Evolutionary conservation across 2,888 invertebrate species (phyloP).

Genomic region (Polydrusus tereticollis): DNA sequence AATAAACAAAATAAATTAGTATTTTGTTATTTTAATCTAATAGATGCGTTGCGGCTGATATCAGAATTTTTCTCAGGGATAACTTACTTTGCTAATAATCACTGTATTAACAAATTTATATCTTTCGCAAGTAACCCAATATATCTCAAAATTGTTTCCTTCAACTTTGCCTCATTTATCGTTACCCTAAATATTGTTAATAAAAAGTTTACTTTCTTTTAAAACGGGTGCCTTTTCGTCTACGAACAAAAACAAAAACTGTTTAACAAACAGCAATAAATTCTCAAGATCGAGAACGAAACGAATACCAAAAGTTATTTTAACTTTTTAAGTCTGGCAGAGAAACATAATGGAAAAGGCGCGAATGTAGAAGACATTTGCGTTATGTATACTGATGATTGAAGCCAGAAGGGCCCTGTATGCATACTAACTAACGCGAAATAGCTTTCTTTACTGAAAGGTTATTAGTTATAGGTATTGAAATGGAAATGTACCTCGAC

Average conservation of each 20-base stretch:
- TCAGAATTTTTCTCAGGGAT: no score
- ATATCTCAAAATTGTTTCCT: conserved; percentile 15
- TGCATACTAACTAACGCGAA: conserved; percentile 57
- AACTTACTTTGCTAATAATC: background rate
- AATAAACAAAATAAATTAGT: no score
- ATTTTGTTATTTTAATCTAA: no score
- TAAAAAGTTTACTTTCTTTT: conserved; percentile 26
- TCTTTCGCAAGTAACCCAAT: background rate
- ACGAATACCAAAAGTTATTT: conserved; percentile 62
- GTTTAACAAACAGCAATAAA: conserved; percentile 33
- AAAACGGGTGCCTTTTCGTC: conserved; percentile 26
- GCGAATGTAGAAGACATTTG: conserved; percentile 63
- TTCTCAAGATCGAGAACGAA: conserved; percentile 39
- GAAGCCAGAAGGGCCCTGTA: conserved; percentile 57
- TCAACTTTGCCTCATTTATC: conserved; percentile 16
- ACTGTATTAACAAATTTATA: background rate
- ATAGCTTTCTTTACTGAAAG: conserved; percentile 21
- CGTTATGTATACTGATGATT: conserved; percentile 63
- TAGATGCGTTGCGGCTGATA: no score
- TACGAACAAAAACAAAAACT: conserved; percentile 27
- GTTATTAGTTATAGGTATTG: conserved; percentile 21
- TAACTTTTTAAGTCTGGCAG: conserved; percentile 61
- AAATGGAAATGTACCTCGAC: conserved; percentile 5
- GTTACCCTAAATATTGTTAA: conserved; percentile 23
- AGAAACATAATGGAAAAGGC: conserved; percentile 61